Percentiles rank a stretch among this genome's conserved stretches.
phyloP scores from a whole-genome alignment of 2,888 invertebrate genomes.

The Argyra leucocephala region DNA sequence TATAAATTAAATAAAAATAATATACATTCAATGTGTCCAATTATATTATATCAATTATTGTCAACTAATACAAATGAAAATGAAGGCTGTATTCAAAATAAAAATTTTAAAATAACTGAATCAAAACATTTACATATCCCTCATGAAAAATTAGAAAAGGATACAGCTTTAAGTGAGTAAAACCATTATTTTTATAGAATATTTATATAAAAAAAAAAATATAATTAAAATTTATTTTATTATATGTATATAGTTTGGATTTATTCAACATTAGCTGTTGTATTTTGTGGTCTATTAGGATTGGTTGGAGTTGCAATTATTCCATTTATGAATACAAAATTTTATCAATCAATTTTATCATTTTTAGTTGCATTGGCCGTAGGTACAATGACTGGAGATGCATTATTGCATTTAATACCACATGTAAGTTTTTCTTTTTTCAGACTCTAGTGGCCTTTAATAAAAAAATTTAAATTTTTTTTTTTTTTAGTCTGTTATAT shows the following conservation, averaged over 20 bases:
- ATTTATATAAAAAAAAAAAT: too few species aligned
- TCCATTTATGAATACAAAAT: slow-evolving; percentile 79
- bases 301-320: slow-evolving; percentile 80
- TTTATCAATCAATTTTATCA: slow-evolving; percentile 81
- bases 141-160: slow-evolving; percentile 26
- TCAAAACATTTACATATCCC: slow-evolving; percentile 17
- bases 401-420: slow-evolving; percentile 81
- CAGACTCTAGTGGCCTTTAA: too few species aligned
- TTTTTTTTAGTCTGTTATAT: slow-evolving; percentile 34
- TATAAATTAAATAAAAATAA: slow-evolving; percentile 31
- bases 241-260: slow-evolving; percentile 57
- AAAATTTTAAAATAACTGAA: slow-evolving; percentile 28
- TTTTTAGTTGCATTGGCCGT: slow-evolving; percentile 88
- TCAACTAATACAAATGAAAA: slow-evolving; percentile 48
- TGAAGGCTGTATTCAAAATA: slow-evolving; percentile 49
- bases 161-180: background rate
- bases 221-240: slow-evolving; percentile 12
- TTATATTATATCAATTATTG: slow-evolving; percentile 56
- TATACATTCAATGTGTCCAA: slow-evolving; percentile 52
- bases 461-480: slow-evolving; percentile 4
- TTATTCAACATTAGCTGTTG: slow-evolving; percentile 70
- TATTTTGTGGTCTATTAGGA: slow-evolving; percentile 79
- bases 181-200: too few species aligned
- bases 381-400: slow-evolving; percentile 85
- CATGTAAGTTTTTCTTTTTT: slow-evolving; percentile 51